These are phyloP conservation scores for Drosophila serrata DNA, from an alignment of 1,140 invertebrate genomes.

Conservation along the genomic window DNA sequence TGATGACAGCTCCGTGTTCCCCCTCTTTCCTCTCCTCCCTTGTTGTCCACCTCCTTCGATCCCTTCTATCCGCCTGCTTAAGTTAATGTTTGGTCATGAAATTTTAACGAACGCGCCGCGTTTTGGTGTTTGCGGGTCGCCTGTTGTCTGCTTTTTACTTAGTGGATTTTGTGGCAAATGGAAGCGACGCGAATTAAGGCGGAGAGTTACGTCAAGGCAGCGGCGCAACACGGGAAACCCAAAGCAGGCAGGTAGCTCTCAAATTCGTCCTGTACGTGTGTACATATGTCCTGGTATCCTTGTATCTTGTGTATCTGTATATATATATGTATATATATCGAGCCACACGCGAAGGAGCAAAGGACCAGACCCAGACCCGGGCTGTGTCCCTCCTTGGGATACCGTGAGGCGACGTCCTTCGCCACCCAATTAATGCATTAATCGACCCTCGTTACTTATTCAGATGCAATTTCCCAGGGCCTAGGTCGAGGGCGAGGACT, in stretches of 20 bases:
- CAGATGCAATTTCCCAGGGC: conserved; percentile 55
- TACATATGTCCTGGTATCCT: conserved; percentile 37
- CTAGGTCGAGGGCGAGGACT: conserved; percentile 50
- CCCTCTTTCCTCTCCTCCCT: conserved; percentile 15
- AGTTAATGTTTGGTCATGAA: conserved; percentile 71
- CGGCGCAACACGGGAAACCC: conserved; percentile 66
- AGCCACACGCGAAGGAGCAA: conserved; percentile 55
- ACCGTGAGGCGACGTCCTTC: conserved; percentile 41
- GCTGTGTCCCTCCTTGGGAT: conserved; percentile 29
- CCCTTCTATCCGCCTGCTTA: conserved; percentile 31
- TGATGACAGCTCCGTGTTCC: conserved; percentile 42
- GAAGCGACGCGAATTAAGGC: conserved; percentile 78
- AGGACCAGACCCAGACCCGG: conserved; percentile 28
- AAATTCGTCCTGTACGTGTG: conserved; percentile 42
- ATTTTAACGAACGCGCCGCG: conserved; percentile 77
- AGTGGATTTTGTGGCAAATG: conserved; percentile 47
- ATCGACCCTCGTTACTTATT: conserved; percentile 50
- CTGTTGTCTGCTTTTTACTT: conserved; percentile 29
- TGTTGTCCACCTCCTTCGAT: conserved; percentile 9
- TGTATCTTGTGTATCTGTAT: conserved; percentile 43
- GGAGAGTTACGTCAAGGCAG: conserved; percentile 72
- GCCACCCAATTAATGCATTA: conserved; percentile 68
- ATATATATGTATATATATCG: conserved; percentile 28
- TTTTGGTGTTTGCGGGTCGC: conserved; percentile 58
- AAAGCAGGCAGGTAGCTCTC: conserved; percentile 60